Base-by-base conservation (phyloP, 2,888 invertebrate species). In the Acrocera orbiculus region DNA sequence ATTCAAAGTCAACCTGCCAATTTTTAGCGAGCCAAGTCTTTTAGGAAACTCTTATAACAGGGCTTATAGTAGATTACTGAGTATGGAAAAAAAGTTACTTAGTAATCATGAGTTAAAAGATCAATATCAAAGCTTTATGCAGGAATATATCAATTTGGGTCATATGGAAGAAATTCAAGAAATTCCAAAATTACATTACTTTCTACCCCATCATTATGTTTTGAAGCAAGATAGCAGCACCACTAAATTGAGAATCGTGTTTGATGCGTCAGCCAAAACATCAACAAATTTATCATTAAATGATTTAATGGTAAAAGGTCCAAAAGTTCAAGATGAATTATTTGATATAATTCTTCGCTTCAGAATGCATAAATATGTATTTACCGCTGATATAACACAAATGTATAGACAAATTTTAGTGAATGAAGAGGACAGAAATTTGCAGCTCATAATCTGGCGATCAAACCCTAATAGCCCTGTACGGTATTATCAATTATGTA, bases 401-500 rank as follows among this genome's bases (percentile, higher is more conserved):
- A 19, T 19, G 19, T 19, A 19, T 7, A 22, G 22, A 22, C 22
- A 22, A 22, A 22, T 22, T 7, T 4, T 10, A 9, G 4, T 22
- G 13, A 5, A 16, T 10, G 19, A 19, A 7, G n/a, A 13, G 4
- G 16, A 30, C 5, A 30, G 16, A 30, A 16, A 8, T 14, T 3
- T 30, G 7, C 23, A 30, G 14, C 10, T 16, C 13, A 30, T 30
- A 7, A 13, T 30, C 10, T 30, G 30, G 23, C 7, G 14, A 23
- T 9, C 5, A 22, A 22, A 23, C 15, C 6, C 14, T 10, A 15
- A 6, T n/a, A 10, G 23, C 45, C 46, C 19, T 47, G 49, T 23
- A 51, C 54, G 8, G 52, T 55, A 27, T 44, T 61, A 37, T 61
- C 59, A 46, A 54, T 52, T 9, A 5, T 5, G 2, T 10, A 23